Evolutionary conservation across 2,888 invertebrate species (phyloP).

Genomic region (Drosophila limbata): DNA sequence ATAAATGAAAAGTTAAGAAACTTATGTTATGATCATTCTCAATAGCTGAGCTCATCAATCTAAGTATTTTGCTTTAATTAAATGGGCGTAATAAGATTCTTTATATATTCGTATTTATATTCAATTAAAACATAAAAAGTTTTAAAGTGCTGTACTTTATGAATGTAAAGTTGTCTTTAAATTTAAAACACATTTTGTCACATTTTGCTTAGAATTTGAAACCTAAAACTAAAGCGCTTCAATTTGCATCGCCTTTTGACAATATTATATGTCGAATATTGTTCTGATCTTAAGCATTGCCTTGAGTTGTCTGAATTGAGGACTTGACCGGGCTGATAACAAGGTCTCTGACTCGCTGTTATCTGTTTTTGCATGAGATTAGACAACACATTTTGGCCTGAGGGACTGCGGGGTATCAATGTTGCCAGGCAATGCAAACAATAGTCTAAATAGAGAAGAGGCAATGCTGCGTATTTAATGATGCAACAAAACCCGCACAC

Average conservation of each 20-base stretch:
- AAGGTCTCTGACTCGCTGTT: neutral
- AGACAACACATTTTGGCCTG: neutral
- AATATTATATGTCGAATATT: neutral
- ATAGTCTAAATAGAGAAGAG: slow-evolving; percentile 15
- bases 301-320: neutral
- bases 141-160: neutral
- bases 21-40: neutral
- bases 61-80: no score
- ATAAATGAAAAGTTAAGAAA: no score
- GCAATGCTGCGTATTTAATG: slow-evolving; percentile 38
- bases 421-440: slow-evolving; percentile 11
- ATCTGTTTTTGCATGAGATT: slow-evolving; percentile 9
- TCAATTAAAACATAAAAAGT: no score
- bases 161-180: neutral
- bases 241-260: neutral
- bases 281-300: neutral
- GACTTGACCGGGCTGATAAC: slow-evolving; percentile 1
- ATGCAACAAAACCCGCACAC: slow-evolving; percentile 21
- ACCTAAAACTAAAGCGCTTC: neutral
- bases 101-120: no score
- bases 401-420: slow-evolving; percentile 9
- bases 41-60: neutral
- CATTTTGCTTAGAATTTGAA: neutral
- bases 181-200: neutral
- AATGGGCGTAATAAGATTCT: no score